Base-by-base conservation (phyloP, 1,140 invertebrate genomes). In the Drosophila oshimai region DNA sequence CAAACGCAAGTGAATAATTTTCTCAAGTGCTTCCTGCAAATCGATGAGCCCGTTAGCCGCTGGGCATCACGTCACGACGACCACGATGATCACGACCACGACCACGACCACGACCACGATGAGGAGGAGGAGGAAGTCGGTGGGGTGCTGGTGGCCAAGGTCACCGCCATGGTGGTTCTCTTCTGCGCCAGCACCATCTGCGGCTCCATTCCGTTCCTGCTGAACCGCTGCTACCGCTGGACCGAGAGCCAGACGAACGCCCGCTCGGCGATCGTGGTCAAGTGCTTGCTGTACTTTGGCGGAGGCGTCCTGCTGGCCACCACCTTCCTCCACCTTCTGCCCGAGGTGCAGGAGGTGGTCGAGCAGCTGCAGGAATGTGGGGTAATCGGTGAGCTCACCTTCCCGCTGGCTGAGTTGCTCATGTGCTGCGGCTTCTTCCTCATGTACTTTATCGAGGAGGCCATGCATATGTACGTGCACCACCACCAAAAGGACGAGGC, bases 241-340 rank as follows among this genome's bases (percentile, higher is more conserved):
- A 91, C 84, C 0, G 83, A 90, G 41, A 81, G 54, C 20, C 93
- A 90, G 89, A 92, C 84, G 83, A 92, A 92, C 36, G 74, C 88
- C 3, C 91, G 92, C 54, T 93, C 92, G 0, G 92, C 90, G 22
- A 91, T 68, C 26, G 72, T 92, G 10, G 92, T 94, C 2, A 84
- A 93, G 62, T 78, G 94, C n/a, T 90, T 98, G 5, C 92, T 97
- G 20, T 96, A 96, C 68, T 96, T 98, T 73, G 97, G 97, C 2
- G 98, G 97, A 2, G 98, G 98, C 0, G 97, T 98, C 2, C 93
- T 99, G 9, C 92, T 99, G 54, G 95, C 95, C 36, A 98, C 97
- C 1, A 97, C 96, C 0, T 97, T 98, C 74, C 92, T 98, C 41
- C 97, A 99, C 90, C 91, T 99, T 47, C 91, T 98, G 26, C 97